Conservation (phyloP, 2,113 vertebrate species). For the Paralichthys olivaceus region DNA sequence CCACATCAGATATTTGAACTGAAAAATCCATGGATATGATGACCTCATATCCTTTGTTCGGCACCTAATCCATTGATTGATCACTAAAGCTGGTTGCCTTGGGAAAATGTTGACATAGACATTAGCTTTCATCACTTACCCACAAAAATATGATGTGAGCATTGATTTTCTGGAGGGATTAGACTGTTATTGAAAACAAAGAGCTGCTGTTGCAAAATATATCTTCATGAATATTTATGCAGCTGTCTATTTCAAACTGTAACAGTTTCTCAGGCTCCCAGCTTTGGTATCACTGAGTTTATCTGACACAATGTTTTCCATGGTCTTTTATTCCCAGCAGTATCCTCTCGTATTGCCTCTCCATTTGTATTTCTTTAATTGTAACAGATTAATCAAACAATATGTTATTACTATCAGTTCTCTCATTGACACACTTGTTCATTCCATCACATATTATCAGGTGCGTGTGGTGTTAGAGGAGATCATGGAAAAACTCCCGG, state of each 20-base stretch:
- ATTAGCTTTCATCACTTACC: conserved; percentile 64
- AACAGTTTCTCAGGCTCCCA: conserved; percentile 52
- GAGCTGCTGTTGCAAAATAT: conserved; percentile 60
- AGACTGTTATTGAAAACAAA: conserved; percentile 69
- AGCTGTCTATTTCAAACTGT: conserved; percentile 38
- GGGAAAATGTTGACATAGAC: conserved; percentile 69
- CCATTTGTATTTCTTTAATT: not conserved
- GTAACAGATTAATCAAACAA: not conserved
- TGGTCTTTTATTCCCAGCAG: not conserved
- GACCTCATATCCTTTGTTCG: conserved; percentile 66
- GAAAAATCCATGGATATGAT: conserved; percentile 69
- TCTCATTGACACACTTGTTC: not conserved
- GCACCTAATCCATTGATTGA: conserved; percentile 68
- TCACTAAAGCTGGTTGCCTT: conserved; percentile 52
- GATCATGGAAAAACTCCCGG: conserved; percentile 89
- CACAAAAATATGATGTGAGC: conserved; percentile 56
- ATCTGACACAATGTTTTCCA: conserved; percentile 18
- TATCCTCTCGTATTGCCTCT: not conserved
- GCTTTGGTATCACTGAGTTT: conserved; percentile 21
- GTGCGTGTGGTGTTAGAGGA: conserved; percentile 90
- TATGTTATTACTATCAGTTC: not conserved
- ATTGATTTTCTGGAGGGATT: conserved; percentile 69
- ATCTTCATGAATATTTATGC: conserved; percentile 72
- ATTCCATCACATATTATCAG: conserved; percentile 68
- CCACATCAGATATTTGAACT: conserved; percentile 59